A percentile compares a stretch with the other conserved stretches of the same genome.
These are phyloP conservation scores for Polypedilum vanderplanki DNA, from an alignment of 1,140 invertebrate genomes.

Conservation along the genomic window DNA sequence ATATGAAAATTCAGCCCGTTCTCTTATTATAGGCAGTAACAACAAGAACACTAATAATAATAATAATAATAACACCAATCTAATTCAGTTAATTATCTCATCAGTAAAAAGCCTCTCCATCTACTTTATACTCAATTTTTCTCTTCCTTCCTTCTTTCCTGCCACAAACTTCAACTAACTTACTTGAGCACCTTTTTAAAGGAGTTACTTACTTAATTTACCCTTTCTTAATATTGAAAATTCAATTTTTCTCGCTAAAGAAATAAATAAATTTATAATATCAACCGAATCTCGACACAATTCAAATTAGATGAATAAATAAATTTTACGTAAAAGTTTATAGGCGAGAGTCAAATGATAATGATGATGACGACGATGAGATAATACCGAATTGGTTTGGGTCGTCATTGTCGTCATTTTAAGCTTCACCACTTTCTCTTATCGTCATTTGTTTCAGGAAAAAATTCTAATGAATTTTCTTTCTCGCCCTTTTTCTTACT, in stretches of 20 bases:
- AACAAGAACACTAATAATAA: not conserved
- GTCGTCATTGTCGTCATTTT: not conserved
- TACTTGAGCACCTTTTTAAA: not conserved
- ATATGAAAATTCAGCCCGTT: too few relatives aligned
- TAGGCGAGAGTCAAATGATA: conserved; percentile 12
- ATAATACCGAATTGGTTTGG: not conserved
- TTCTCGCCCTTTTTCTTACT: not conserved
- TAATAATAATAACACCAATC: conserved; percentile 21
- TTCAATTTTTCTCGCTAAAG: not conserved
- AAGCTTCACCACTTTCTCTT: not conserved
- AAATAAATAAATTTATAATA: not conserved
- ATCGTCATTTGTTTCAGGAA: not conserved
- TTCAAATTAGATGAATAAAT: conserved; percentile 20
- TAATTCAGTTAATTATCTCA: conserved; percentile 27
- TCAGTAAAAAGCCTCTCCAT: not conserved
- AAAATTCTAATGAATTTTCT: conserved; percentile 4
- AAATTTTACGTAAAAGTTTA: conserved; percentile 1
- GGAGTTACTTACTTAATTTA: too few relatives aligned
- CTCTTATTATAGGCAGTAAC: not conserved
- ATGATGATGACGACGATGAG: not conserved
- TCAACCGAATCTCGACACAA: not conserved
- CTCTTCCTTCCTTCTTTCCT: not conserved
- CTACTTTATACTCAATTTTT: not conserved
- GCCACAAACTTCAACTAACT: not conserved
- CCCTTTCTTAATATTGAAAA: not conserved